Base-by-base conservation (phyloP, 2,888 invertebrate genomes). In the Troglohyphantes excavatus region DNA sequence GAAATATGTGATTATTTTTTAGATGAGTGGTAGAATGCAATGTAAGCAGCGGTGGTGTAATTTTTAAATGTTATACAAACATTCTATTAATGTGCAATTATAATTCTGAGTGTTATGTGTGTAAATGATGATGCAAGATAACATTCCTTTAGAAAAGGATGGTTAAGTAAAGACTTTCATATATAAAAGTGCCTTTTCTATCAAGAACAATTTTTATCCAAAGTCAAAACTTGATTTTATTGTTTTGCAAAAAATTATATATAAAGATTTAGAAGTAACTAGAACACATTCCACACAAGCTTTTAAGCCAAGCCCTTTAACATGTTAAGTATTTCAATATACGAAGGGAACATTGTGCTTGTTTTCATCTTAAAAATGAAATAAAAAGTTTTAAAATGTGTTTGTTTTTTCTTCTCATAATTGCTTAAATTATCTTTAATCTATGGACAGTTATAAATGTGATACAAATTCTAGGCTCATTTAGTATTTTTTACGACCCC, bases 61-160 rank as follows among this genome's bases (percentile, higher is more conserved):
- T 67, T 53, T 68, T 81, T 68, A 68, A 67, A 29, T 82, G 43
- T 82, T 70, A 11, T 70, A 53, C 70, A 81, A 70, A 81, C 70
- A 81, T 70, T 79, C 29, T 81, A 67, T 68, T 78, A 81, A 67
- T 82, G 82, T 82, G 82, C 82, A 82, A 82, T 82, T 33, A 21
- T 39, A 59, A 59, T n/a, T 21, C 65, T 67, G 65, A 26, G 59
- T 65, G 81, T 81, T 81, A 46, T 29, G 53, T 67, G 79, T 70
- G 23, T 70, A 72, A 59, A 53, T 53, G 46, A 53, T 53, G 46
- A 81, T 65, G 23, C 53, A 39, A 61, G 21, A 59, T 59, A 59
- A 70, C 72, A 82, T 72, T 72, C 82, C 82, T 72, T 81, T 72
- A 33, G 19, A n/a, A 27, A 72, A 72, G 82, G 61, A 23, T 72